Conservation (phyloP, 2,888 invertebrate species). For the Caenorhabditis sinica region DNA sequence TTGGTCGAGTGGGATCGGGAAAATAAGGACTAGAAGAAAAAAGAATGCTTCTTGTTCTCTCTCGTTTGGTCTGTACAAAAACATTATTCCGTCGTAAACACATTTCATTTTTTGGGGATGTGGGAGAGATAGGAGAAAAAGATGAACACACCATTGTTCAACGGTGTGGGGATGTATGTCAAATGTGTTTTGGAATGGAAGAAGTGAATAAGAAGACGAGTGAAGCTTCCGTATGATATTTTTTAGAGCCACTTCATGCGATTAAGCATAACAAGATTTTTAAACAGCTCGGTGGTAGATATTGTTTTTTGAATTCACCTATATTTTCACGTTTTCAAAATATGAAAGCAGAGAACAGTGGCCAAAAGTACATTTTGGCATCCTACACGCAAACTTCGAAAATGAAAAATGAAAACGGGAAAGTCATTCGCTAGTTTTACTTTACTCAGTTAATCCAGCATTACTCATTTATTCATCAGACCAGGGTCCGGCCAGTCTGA, state of each 20-base stretch:
- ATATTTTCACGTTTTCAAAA: too few species aligned
- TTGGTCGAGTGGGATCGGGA: not conserved
- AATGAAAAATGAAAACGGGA: not conserved
- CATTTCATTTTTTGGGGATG: conserved; percentile 14
- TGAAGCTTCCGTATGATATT: conserved; percentile 6
- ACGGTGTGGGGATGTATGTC: conserved; percentile 10
- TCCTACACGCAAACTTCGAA: not conserved
- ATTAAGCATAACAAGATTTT: not conserved
- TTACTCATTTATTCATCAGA: conserved; percentile 49
- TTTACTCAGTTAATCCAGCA: conserved; percentile 34
- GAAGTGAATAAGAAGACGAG: not conserved
- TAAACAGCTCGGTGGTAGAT: not conserved
- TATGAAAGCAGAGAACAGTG: too few species aligned
- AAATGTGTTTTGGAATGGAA: conserved; percentile 26
- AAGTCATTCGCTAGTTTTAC: conserved; percentile 1
- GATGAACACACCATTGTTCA: conserved; percentile 47
- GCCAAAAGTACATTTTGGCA: not conserved
- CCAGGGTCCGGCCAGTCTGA: conserved; percentile 6
- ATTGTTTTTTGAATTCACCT: not conserved
- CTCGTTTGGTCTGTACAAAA: conserved; percentile 15
- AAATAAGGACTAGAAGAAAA: conserved; percentile 3
- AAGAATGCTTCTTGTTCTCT: not conserved
- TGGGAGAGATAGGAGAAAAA: not conserved
- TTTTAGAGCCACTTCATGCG: conserved; percentile 2
- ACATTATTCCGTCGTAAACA: conserved; percentile 46